Percentiles rank a stretch among this genome's conserved stretches.
These are phyloP conservation scores for Macrosiphum euphorbiae DNA, from an alignment of 2,888 invertebrate genomes.

Conservation along the genomic window DNA sequence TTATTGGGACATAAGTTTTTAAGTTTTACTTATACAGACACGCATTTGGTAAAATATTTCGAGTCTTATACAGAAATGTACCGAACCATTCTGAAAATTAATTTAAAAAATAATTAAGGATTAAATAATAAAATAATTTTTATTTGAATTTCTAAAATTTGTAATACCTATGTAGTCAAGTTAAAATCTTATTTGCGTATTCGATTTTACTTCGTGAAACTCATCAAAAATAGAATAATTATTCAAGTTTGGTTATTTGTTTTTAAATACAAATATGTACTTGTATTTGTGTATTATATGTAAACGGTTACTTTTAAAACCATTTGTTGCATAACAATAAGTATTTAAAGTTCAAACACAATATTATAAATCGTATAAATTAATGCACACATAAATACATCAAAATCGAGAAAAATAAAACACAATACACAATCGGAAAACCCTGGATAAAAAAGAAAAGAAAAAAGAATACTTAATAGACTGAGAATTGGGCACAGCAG, in stretches of 20 bases:
- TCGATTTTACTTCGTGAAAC: not conserved
- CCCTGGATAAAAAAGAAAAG: too few relatives aligned
- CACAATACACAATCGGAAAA: too few relatives aligned
- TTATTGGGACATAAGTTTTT: not conserved
- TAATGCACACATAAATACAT: too few relatives aligned
- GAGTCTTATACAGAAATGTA: not conserved
- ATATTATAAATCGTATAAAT: too few relatives aligned
- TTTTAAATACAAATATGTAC: not conserved
- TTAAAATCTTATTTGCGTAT: not conserved
- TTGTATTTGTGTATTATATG: not conserved
- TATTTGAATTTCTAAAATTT: not conserved
- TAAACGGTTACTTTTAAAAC: not conserved
- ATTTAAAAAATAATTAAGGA: not conserved
- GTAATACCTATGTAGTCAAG: not conserved
- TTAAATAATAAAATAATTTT: not conserved
- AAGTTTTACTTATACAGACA: not conserved
- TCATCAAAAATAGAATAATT: not conserved
- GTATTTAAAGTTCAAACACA: not conserved
- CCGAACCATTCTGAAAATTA: not conserved
- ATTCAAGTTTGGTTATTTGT: not conserved
- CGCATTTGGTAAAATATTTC: not conserved
- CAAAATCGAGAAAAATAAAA: too few relatives aligned
- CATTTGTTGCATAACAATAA: not conserved
- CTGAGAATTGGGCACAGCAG: not conserved
- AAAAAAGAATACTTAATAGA: too few relatives aligned